Percentiles rank a stretch among this genome's conserved stretches.
phyloP scores from a whole-genome alignment of 2,888 invertebrate genomes.

The Neoscelio sp. region DNA sequence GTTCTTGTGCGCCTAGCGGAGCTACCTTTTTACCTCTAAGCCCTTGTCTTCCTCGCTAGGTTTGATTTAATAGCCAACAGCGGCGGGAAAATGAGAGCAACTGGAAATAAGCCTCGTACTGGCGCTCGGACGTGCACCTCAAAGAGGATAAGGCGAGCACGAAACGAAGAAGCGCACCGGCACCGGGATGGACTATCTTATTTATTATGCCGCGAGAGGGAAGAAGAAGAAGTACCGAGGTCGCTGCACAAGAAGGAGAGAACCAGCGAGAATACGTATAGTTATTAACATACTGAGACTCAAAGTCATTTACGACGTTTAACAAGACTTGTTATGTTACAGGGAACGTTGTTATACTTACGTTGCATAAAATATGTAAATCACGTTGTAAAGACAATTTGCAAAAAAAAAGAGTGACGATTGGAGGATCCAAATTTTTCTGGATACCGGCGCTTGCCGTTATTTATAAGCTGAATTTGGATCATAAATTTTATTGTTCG shows the following conservation, averaged over 20 bases:
- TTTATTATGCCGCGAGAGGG: constrained; percentile 72
- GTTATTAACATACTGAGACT: constrained; percentile 65
- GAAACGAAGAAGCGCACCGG: constrained; percentile 68
- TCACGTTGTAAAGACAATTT: constrained; percentile 50
- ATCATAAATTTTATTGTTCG: constrained; percentile 44
- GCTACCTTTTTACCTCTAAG: constrained; percentile 65
- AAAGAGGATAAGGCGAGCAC: constrained; percentile 64
- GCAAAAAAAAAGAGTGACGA: constrained; percentile 47
- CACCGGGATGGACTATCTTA: constrained; percentile 70
- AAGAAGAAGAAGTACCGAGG: constrained; percentile 44
- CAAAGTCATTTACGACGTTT: constrained; percentile 64
- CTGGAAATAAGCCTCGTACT: constrained; percentile 69
- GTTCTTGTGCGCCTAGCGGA: constrained; percentile 34
- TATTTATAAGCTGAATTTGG: constrained; percentile 34
- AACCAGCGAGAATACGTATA: constrained; percentile 57
- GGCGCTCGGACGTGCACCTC: constrained; percentile 69
- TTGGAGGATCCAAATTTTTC: constrained; percentile 18
- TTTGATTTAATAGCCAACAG: constrained; percentile 74
- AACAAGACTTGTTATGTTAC: constrained; percentile 61
- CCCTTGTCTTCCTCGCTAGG: constrained; percentile 67
- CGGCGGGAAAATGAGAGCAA: constrained; percentile 75
- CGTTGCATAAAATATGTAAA: constrained; percentile 59
- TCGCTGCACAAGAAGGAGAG: constrained; percentile 18
- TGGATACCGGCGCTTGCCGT: not conserved
- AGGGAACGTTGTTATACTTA: constrained; percentile 57